Evolutionary conservation across 2,113 vertebrate species (phyloP), one percentile per base, ranked within the genome.

Genomic region (Dicerorhinus sumatrensis): DNA sequence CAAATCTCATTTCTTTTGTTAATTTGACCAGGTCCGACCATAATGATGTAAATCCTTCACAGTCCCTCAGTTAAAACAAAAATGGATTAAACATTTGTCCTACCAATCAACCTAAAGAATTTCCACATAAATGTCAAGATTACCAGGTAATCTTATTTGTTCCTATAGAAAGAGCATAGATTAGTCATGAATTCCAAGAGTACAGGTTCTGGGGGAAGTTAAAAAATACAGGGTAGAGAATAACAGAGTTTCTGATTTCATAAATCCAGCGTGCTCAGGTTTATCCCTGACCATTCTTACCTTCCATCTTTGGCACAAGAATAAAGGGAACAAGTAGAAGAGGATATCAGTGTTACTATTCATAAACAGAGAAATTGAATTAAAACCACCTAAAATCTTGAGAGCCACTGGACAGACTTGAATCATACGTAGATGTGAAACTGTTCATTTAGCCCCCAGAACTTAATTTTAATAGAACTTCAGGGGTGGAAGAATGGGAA

Each of bases 101-200:
- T 60, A 69, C 33, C 42, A 69, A 76, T 96, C 62, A 89, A 56
- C 51, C 58, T 62, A 72, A 33, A 91, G 63, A 89, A 67, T 56
- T 77, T 65, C 31, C 18, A 77, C 17, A 46, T 48, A 94, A 63
- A 80, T 70, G 16, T 79, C 62, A 83, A 87, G 33, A 70, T 80
- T 72, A 58, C 51, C 63, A 70, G 29, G 85, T 79, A 88, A 80
- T 63, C 27, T 29, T 65, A 69, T 10, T 72, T 31, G 0, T 92
- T 87, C 27, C 29, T 70, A 70, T 33, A 76, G 69, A 95, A 86
- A 77, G 21, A 96, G n/a, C 88, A 60, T 60, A 93, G 72, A 79
- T 96, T 58, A 91, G 18, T 93, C 65, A 86, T 51, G 54, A 77
- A 77, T 89, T 42, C 13, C 39, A 95, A 16, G 8, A 46, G 1